Base-by-base conservation (phyloP, 2,888 invertebrate species). In the Ptilodon capucinus region DNA sequence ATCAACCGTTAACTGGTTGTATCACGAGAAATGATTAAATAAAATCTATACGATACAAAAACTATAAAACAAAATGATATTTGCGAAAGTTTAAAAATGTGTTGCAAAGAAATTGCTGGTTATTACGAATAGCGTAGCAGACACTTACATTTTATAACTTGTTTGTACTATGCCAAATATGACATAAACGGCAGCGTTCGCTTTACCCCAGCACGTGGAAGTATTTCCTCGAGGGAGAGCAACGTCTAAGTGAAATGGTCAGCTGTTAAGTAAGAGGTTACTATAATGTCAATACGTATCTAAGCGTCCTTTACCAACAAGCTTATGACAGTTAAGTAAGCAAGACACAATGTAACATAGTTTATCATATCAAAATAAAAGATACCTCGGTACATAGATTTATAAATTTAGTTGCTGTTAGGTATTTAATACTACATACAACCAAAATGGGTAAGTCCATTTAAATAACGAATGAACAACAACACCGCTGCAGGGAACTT, bases 261-360 rank as follows among this genome's bases (percentile, higher is more conserved):
- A 60, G 51, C 58, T 57, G 58, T 68, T 61, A 63, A 45, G 52
- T 25, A 45, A 48, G 46, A 53, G 57, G 60, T 54, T 42, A 53
- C 52, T 60, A 60, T 71, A 60, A 53, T 57, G 51, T 53, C 58
- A 59, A 64, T 68, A 65, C 57, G 51, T 58, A 51, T 52, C 48
- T 41, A 42, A 32, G 49, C 54, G 58, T 55, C 47, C 57, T 54
- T 64, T 54, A 42, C 35, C 42, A 2, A 11, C 13, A 18, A 19
- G 16, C 5, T 13, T n/a, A 13, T 4, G n/a, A 21, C 39, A 9
- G 5, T 19, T 3, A 21, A 39, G 6, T 4, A 21, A 39, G 9
- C 7, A 6, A 39, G 11, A 4, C 17, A 18, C 13, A 18, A 18
- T 7, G 21, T 21, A 7, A 21, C 5, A 4, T 4, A 1, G 7